Conservation (phyloP, 2,888 invertebrate species). For the Tipula unca region DNA sequence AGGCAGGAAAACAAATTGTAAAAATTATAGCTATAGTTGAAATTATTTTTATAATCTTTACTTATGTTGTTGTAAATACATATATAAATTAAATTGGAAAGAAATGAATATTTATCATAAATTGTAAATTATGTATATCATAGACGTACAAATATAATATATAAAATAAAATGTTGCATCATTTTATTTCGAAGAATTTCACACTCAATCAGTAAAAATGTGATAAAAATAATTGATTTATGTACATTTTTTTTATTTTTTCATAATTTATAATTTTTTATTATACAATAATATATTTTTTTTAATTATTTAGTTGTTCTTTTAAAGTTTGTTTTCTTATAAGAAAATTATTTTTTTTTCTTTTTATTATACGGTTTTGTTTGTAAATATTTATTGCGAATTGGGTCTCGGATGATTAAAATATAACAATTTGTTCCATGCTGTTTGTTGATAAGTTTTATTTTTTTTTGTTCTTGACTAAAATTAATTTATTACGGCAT, state of each 20-base stretch:
- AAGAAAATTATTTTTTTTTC: background rate
- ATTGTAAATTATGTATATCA: no score
- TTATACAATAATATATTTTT: background rate
- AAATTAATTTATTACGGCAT: background rate
- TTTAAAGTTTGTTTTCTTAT: background rate
- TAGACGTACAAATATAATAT: no score
- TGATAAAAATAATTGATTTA: conserved; percentile 14
- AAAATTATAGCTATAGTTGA: no score
- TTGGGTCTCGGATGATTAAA: conserved; percentile 14
- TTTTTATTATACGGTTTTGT: background rate
- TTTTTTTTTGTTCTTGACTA: background rate
- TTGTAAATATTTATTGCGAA: background rate
- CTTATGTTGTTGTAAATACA: no score
- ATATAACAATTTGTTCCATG: background rate
- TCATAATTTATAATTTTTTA: background rate
- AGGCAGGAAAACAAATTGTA: no score
- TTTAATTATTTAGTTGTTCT: conserved; percentile 8
- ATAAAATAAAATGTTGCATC: background rate
- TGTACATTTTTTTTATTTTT: background rate
- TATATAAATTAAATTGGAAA: no score
- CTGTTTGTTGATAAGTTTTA: background rate
- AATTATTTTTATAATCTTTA: no score
- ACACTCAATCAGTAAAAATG: conserved; percentile 8
- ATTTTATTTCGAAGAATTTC: background rate
- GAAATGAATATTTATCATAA: no score